Evolutionary conservation across 2,888 invertebrate species (phyloP).

Genomic region (Glaucopsyche alexis): DNA sequence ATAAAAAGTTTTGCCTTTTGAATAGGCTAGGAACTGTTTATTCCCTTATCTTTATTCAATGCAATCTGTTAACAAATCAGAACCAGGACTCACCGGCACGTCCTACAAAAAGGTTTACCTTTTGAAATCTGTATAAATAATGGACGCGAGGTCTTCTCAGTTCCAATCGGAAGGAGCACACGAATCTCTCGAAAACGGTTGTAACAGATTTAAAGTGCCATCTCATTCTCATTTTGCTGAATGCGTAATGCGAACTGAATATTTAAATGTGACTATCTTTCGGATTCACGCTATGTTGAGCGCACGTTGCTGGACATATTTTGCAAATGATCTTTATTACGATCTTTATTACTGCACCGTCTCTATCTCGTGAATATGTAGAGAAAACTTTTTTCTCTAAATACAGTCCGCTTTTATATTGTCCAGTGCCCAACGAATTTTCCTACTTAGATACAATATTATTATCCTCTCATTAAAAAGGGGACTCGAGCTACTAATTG

Average conservation of each 20-base stretch:
- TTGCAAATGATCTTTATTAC: slow-evolving; percentile 24
- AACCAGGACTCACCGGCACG: slow-evolving; percentile 2
- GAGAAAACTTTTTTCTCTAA: not conserved
- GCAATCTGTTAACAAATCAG: slow-evolving; percentile 17
- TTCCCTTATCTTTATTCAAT: slow-evolving; percentile 3
- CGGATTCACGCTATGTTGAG: slow-evolving; percentile 24
- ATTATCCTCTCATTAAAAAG: no score
- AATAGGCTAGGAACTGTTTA: not conserved
- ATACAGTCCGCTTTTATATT: not conserved
- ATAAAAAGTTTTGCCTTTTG: no score
- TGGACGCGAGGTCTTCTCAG: slow-evolving; percentile 29
- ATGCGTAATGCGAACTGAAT: slow-evolving; percentile 33
- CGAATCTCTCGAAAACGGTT: slow-evolving; percentile 29
- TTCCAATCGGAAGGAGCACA: slow-evolving; percentile 33
- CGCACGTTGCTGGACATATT: slow-evolving; percentile 21
- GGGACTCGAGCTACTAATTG: no score
- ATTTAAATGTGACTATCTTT: slow-evolving; percentile 31
- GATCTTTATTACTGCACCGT: slow-evolving; percentile 4
- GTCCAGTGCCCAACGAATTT: not conserved
- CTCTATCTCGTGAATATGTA: not conserved
- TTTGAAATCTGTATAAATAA: slow-evolving; percentile 31
- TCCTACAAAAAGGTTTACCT: slow-evolving; percentile 27
- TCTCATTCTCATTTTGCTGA: slow-evolving; percentile 34
- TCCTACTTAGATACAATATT: not conserved
- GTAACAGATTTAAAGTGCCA: slow-evolving; percentile 34